Percentiles rank a stretch among this genome's conserved stretches.
phyloP scores from a whole-genome alignment of 2,797 vertebrate species.

The Hapalemur alaotrensis region DNA sequence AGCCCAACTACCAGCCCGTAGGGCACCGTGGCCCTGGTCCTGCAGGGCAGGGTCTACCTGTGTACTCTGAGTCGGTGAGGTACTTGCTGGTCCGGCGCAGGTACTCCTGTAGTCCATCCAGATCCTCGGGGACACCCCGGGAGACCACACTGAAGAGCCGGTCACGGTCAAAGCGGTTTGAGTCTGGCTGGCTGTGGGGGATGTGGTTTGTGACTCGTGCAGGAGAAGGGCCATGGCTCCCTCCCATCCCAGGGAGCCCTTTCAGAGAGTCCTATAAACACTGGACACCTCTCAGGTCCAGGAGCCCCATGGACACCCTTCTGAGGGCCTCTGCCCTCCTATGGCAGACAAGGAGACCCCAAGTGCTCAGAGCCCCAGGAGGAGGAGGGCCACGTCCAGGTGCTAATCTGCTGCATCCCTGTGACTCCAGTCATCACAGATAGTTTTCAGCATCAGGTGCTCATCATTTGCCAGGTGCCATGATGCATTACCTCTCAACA shows the following conservation, averaged over 20 bases:
- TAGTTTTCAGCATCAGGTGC: not conserved
- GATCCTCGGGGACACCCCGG: constrained; percentile 76
- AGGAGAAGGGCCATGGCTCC: not conserved
- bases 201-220: not conserved
- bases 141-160: constrained; percentile 83
- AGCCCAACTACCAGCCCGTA: not conserved
- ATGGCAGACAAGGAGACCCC: not conserved
- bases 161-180: constrained; percentile 83
- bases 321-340: not conserved
- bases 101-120: constrained; percentile 83
- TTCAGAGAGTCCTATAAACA: not conserved
- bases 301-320: not conserved
- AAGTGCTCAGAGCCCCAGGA: not conserved
- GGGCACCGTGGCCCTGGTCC: not conserved
- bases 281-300: not conserved
- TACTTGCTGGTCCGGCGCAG: constrained; percentile 82
- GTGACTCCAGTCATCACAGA: not conserved
- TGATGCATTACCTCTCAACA: not conserved
- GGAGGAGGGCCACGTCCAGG: accelerated
- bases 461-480: not conserved
- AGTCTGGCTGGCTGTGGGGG: constrained; percentile 77
- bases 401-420: not conserved
- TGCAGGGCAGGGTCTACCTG: constrained; percentile 76
- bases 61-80: constrained; percentile 85
- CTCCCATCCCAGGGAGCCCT: not conserved